Base-by-base conservation (phyloP, 2,113 vertebrate species). In the Reinhardtius hippoglossoides region DNA sequence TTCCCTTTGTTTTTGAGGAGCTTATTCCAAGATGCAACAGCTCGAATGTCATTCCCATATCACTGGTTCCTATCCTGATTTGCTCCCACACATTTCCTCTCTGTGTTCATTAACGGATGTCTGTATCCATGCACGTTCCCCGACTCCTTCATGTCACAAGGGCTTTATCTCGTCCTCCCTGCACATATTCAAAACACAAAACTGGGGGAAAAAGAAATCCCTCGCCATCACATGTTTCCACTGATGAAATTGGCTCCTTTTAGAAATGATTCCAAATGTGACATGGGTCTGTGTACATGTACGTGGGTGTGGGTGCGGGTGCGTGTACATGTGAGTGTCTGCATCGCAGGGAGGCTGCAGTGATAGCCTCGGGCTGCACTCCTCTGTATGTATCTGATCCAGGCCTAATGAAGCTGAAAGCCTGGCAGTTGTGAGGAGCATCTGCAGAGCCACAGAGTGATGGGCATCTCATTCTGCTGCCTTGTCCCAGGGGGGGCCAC, bases 391-490 rank as follows among this genome's bases (percentile, higher is more conserved):
- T 91, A 94, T 96, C 94, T 95, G 95, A 95, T 95, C 92, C 88
- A 87, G 93, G 93, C 93, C 94, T 95, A 95, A 95, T 94, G 95
- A 96, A 94, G 94, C 95, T 88, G 93, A 94, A 95, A 95, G 95
- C 94, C 95, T 95, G 95, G 94, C 95, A 94, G 93, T 94, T 93
- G 92, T 91, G 89, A 90, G 92, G 90, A 95, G 93, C 92, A 93
- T 95, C 95, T 95, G 93, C 95, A 94, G 88, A 94, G 94, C 95
- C 93, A 93, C 93, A 95, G 95, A 94, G 93, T 95, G 96, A 96
- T 94, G 95, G 95, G 92, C 95, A 95, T 96, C 95, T 96, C 95
- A 95, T 96, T 95, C 94, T 91, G 93, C 93, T 83, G 89, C 89
- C 59, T n/a, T 55, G 70, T 95, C 95, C 94, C 96, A 85, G 90